phyloP scores from a whole-genome alignment of 2,888 invertebrate species.

The Drosophila austrosaltans region DNA sequence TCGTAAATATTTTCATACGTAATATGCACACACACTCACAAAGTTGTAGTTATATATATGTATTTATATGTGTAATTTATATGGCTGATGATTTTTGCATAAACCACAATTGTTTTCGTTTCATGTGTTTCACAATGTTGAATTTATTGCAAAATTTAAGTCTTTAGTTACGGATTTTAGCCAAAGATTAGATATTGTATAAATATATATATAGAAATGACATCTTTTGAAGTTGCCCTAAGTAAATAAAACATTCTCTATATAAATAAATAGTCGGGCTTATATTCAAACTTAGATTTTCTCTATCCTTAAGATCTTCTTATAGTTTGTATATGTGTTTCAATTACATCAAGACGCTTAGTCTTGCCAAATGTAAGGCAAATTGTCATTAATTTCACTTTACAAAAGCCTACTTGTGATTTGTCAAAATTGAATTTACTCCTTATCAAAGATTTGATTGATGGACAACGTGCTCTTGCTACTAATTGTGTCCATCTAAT shows the following conservation, averaged over 20 bases:
- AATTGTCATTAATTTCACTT: slow-evolving; percentile 68
- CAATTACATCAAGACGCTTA: slow-evolving; percentile 53
- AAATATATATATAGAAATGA: background rate
- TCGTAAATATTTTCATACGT: slow-evolving; percentile 65
- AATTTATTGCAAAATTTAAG: slow-evolving; percentile 12
- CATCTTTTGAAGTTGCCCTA: slow-evolving; percentile 2
- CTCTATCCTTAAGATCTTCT: background rate
- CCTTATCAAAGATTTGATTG: slow-evolving; percentile 74
- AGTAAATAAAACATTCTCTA: slow-evolving; percentile 50
- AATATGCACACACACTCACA: slow-evolving; percentile 18
- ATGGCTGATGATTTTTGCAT: slow-evolving; percentile 47
- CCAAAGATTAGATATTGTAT: slow-evolving; percentile 1
- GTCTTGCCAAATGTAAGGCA: slow-evolving; percentile 9
- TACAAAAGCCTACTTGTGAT: slow-evolving; percentile 77
- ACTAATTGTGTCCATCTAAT: slow-evolving; percentile 30
- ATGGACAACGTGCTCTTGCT: slow-evolving; percentile 45
- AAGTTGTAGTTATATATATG: slow-evolving; percentile 15
- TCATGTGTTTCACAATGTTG: slow-evolving; percentile 2
- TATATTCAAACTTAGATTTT: slow-evolving; percentile 38
- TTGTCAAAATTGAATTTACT: slow-evolving; percentile 76
- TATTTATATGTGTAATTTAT: slow-evolving; percentile 27
- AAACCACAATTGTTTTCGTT: slow-evolving; percentile 43
- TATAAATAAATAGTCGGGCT: slow-evolving; percentile 64
- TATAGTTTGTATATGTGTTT: slow-evolving; percentile 18
- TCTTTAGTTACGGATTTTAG: background rate